Evolutionary conservation across 1,140 invertebrate genomes (phyloP), one percentile per base, ranked within the genome.

Genomic region (Hylyphantes graminicola): DNA sequence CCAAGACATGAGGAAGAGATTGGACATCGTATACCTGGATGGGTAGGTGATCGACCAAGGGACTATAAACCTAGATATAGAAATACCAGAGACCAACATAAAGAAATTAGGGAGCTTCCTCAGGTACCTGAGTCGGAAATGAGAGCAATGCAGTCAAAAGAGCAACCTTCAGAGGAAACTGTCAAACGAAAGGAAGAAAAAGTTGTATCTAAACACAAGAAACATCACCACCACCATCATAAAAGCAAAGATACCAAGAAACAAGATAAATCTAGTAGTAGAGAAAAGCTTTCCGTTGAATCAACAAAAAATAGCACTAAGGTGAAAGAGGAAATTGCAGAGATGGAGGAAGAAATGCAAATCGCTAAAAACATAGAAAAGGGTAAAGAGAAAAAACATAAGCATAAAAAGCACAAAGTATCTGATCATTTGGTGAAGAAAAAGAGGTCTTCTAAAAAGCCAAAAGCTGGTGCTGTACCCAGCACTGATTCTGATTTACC

Each of bases 291-390:
- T 13, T 11, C 68, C n/a, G 35, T 35, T 35, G 84, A 85, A 21
- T 48, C 59, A 48, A 73, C 75, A 13, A 73, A 54, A 50, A 80
- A 78, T 12, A 15, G 67, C 11, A 63, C 55, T 54, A 74, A 68
- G 9, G 57, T 21, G 7, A 74, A 63, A 2, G 84, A 64, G 11
- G 65, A 50, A 3, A 79, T 19, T 63, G 21, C 11, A n/a, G 17
- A 10, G 7, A 0, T 51, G 3, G 76, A 79, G 51, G 17, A 5
- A 53, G 68, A 87, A 95, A 94, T 63, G 96, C 68, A 85, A 72
- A 88, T 89, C 96, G 94, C 90, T 93, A 89, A 65, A 63, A 67
- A 15, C 96, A 94, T 90, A 93, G 89, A 77, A 70, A 85, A 77
- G 53, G n/a, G 57, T 5, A 87, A 87, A 81, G 78, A 82, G 77